These are phyloP conservation scores for Urosaurus nigricauda DNA, from an alignment of 2,797 vertebrate genomes.

Conservation along the genomic window DNA sequence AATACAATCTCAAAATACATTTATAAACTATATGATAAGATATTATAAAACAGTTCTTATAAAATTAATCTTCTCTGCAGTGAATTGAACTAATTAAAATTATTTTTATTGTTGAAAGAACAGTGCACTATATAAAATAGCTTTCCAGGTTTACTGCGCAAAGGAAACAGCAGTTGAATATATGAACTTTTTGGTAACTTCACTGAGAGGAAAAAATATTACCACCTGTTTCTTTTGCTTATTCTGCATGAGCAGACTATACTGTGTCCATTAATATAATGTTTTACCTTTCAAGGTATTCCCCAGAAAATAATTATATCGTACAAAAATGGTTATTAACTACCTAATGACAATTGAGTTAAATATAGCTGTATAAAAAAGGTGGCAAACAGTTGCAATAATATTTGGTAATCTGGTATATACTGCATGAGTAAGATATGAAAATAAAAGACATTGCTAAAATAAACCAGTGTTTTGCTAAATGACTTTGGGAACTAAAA, in stretches of 20 bases:
- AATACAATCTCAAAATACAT: conserved; percentile 28
- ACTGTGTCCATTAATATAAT: neutral
- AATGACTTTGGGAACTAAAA: neutral
- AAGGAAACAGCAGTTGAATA: neutral
- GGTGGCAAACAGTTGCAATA: rapidly evolving
- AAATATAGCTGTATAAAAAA: neutral
- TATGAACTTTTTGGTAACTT: conserved; percentile 35
- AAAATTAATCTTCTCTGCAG: neutral
- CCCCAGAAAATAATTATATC: conserved; percentile 22
- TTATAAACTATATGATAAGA: conserved; percentile 35
- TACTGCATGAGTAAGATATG: neutral
- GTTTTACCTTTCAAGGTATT: neutral
- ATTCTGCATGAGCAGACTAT: conserved; percentile 11
- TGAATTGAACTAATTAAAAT: conserved; percentile 15
- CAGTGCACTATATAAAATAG: neutral
- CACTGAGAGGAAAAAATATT: neutral
- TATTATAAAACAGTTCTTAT: conserved; percentile 21
- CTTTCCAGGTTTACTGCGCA: neutral
- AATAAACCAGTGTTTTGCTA: conserved; percentile 16
- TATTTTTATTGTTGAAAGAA: conserved; percentile 17
- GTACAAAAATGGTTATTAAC: conserved; percentile 6
- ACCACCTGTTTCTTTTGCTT: neutral
- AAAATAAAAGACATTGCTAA: neutral
- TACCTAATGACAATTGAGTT: neutral
- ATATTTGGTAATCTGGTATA: neutral